Conservation (phyloP, 64 coral and sea anemone genomes). For the Pocillopora damicornis region DNA sequence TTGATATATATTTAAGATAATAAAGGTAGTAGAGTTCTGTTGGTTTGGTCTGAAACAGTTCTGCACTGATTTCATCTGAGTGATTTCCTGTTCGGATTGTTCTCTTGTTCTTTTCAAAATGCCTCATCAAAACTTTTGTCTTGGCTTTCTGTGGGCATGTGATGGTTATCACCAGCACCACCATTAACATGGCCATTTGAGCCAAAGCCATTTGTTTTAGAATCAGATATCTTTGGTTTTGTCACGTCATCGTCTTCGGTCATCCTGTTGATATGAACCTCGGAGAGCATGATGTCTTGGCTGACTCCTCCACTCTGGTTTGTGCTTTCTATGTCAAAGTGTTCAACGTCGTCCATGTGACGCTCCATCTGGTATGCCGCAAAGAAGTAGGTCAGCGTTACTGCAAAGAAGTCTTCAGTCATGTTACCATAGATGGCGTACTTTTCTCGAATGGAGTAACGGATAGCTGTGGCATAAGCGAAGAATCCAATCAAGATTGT, state of each 20-base stretch:
- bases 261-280: not conserved
- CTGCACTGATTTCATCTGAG: no score
- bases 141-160: not conserved
- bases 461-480: conserved; percentile 25
- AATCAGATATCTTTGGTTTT: no score
- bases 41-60: no score
- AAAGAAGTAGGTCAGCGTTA: conserved; percentile 28
- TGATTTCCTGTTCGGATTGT: no score
- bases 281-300: not conserved
- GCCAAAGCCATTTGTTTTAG: no score
- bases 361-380: conserved; percentile 29
- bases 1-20: no score
- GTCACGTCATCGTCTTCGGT: not conserved
- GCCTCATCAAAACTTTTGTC: no score
- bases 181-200: not conserved
- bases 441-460: conserved; percentile 30
- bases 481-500: conserved; percentile 17
- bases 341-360: not conserved
- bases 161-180: not conserved
- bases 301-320: not conserved
- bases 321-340: not conserved
- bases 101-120: no score
- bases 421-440: conserved; percentile 33
- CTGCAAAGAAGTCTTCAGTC: conserved; percentile 43
- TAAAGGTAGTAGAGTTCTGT: no score